Conservation (phyloP, 2,888 invertebrate species). For the Harpalus rubripes region DNA sequence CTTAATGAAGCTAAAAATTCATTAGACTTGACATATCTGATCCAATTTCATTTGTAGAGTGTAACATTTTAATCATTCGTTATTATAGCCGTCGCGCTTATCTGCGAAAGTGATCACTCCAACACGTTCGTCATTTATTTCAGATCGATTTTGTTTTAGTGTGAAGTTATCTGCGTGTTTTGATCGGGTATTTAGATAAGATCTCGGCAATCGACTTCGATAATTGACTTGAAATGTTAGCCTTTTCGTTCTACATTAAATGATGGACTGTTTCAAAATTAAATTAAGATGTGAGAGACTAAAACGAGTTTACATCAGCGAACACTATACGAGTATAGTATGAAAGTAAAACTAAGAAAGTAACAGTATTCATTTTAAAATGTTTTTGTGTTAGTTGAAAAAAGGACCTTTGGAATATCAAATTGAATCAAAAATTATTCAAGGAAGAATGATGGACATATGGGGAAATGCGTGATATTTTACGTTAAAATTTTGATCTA, state of each 20-base stretch:
- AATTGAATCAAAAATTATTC: too few species aligned
- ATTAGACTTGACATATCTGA: conserved; percentile 49
- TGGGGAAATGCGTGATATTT: too few species aligned
- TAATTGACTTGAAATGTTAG: conserved; percentile 38
- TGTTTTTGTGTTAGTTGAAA: too few species aligned
- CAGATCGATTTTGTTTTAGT: conserved; percentile 49
- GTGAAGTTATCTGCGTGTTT: conserved; percentile 49
- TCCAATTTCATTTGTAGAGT: conserved; percentile 43
- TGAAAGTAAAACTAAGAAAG: too few species aligned
- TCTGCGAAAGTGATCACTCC: conserved; percentile 38
- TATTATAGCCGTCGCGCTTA: conserved; percentile 28
- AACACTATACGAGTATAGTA: not conserved
- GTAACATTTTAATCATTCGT: conserved; percentile 50
- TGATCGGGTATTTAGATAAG: conserved; percentile 36
- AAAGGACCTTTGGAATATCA: too few species aligned
- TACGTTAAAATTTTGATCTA: too few species aligned
- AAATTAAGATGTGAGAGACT: conserved; percentile 24
- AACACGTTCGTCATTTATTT: conserved; percentile 46
- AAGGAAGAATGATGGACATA: too few species aligned
- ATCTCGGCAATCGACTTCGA: conserved; percentile 31
- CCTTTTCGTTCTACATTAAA: conserved; percentile 20
- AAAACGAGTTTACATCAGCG: not conserved
- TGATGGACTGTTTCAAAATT: conserved; percentile 22
- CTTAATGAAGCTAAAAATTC: conserved; percentile 54
- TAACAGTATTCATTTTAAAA: too few species aligned